phyloP scores from a whole-genome alignment of 2,888 invertebrate species.

The Smittia sp. region DNA sequence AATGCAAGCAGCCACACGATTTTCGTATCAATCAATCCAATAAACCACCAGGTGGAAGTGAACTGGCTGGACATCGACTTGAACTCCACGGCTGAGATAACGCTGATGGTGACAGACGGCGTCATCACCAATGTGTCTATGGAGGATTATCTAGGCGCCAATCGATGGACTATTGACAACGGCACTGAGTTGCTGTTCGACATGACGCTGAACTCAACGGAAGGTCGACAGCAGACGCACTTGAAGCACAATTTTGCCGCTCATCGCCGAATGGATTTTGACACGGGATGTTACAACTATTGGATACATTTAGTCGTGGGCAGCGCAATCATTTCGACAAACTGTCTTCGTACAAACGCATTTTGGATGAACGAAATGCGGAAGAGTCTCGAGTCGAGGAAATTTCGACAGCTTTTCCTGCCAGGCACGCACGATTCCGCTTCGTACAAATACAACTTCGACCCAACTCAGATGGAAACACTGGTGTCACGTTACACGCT shows the following conservation, averaged over 20 bases:
- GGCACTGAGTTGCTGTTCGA: not conserved
- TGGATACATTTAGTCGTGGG: constrained; percentile 52
- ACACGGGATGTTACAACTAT: constrained; percentile 51
- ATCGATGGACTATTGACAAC: not conserved
- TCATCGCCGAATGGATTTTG: constrained; percentile 1
- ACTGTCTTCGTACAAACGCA: constrained; percentile 57
- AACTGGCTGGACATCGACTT: constrained; percentile 21
- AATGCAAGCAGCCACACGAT: not conserved
- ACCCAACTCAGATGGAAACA: constrained; percentile 50
- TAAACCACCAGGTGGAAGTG: constrained; percentile 12
- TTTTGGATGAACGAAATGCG: constrained; percentile 60
- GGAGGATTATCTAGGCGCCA: not conserved
- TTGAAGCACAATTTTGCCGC: not conserved
- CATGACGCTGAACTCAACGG: not conserved
- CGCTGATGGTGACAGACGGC: constrained; percentile 1
- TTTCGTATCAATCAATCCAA: constrained; percentile 7
- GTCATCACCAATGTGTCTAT: not conserved
- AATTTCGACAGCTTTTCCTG: constrained; percentile 59
- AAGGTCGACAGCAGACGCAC: not conserved
- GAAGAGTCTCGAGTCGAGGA: constrained; percentile 52
- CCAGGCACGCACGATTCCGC: constrained; percentile 73
- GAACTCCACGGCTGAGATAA: not conserved
- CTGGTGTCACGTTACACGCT: constrained; percentile 56
- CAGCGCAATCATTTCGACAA: constrained; percentile 49
- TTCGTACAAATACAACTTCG: constrained; percentile 54